A percentile compares a stretch with the other conserved stretches of the same genome.
These are phyloP conservation scores for Rhabdophis nuchalis DNA, from an alignment of 2,797 vertebrate genomes.

Conservation along the genomic window DNA sequence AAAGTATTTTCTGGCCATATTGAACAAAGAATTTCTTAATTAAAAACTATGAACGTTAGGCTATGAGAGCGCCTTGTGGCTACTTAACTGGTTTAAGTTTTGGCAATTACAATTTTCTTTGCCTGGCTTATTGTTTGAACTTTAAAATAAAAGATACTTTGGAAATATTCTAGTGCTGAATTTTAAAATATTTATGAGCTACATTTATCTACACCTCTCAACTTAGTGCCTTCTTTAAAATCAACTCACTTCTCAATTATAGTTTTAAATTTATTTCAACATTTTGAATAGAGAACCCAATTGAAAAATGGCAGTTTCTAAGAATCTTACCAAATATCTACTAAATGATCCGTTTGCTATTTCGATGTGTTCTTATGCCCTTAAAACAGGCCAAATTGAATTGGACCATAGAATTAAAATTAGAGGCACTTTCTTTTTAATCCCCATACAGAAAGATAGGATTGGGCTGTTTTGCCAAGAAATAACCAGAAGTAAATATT, in stretches of 20 bases:
- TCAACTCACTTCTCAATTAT: background rate
- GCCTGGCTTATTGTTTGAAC: background rate
- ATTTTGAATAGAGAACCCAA: background rate
- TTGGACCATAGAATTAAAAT: background rate
- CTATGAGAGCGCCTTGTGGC: background rate
- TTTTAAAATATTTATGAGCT: background rate
- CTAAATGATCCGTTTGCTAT: background rate
- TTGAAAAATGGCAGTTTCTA: background rate
- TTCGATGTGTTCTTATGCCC: background rate
- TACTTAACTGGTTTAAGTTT: background rate
- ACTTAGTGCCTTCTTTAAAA: background rate
- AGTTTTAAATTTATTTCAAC: background rate
- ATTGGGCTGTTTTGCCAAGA: background rate
- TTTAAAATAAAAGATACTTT: background rate
- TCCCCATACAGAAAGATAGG: background rate
- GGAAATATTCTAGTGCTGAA: too few relatives aligned
- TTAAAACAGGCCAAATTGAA: background rate
- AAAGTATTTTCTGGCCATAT: background rate
- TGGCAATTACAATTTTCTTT: background rate
- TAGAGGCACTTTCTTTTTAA: background rate
- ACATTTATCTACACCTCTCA: background rate
- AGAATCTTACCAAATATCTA: background rate
- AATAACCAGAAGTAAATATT: background rate
- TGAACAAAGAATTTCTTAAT: background rate
- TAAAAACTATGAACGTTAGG: background rate